Evolutionary conservation across 2,888 invertebrate species (phyloP), one percentile per base, ranked within the genome.

Genomic region (Polydesmus complanatus): DNA sequence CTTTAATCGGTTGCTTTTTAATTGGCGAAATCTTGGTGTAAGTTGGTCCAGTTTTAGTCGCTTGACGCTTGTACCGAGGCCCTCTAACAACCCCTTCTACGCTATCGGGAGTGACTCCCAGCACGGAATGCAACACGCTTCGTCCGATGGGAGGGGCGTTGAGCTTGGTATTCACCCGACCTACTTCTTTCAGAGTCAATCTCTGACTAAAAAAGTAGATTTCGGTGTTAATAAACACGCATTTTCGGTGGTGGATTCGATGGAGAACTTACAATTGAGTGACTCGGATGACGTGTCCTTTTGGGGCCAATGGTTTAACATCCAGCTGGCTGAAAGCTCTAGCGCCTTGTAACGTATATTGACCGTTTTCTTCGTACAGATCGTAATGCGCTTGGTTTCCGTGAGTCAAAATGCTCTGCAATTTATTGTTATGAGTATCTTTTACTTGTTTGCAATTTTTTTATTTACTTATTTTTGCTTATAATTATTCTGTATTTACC

Each of bases 281-380:
- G 2, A 55, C 48, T 55, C 49, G 27, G 14, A 60, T 5, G 25
- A 37, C 48, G 19, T 60, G 54, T 54, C 60, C 60, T 60, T 60
- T 48, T n/a, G 60, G 60, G 3, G 54, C 48, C 27, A 25, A 48
- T 55, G 54, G 60, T 2, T 37, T 37, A n/a, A 49, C 14, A 26
- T 37, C 54, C n/a, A 19, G 47, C n/a, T 49, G 47, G n/a, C 54
- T 27, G 52, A 25, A 54, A 25, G 19, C 22, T 25, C 48, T 48
- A 19, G 54, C 60, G n/a, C 37, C 47, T 22, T 54, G 22, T 11
- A 60, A 23, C n/a, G 53, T 27, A 48, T 54, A 55, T 54, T 55
- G 37, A 18, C 60, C 60, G 5, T 55, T 55, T 47, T 60, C 60
- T 55, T 60, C 60, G n/a, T 48, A 48, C 25, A 60, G 47, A 19